These are phyloP conservation scores for Pammene aurita DNA, from an alignment of 2,888 invertebrate genomes.

Conservation along the genomic window DNA sequence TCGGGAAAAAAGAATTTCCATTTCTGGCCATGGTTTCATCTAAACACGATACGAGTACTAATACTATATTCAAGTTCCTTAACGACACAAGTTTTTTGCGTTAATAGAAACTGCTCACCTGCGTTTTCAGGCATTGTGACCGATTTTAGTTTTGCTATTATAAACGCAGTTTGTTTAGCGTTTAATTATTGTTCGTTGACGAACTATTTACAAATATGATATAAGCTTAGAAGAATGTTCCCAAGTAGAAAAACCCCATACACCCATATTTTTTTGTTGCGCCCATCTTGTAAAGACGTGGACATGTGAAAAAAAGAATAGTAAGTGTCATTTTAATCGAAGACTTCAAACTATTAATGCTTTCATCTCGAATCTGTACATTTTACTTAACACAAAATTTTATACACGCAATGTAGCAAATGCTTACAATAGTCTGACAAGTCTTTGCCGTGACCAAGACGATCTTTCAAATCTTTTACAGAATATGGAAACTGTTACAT, in stretches of 20 bases:
- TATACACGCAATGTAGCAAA: not conserved
- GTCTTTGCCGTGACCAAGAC: not conserved
- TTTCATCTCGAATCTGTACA: not conserved
- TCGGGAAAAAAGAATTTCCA: not conserved
- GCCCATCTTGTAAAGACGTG: not conserved
- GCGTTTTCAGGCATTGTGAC: not conserved
- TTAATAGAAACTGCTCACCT: not conserved
- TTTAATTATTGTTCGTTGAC: not conserved
- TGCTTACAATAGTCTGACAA: not conserved
- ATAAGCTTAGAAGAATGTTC: not conserved
- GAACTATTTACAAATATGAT: not conserved
- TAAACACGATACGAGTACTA: not conserved
- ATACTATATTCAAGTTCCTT: not conserved
- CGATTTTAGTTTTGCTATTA: not conserved
- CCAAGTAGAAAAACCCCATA: not conserved
- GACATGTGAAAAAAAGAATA: not conserved
- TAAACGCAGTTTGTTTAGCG: not conserved
- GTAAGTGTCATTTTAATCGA: not conserved
- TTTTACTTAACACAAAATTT: not conserved
- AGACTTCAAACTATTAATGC: not conserved
- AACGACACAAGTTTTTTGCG: not conserved
- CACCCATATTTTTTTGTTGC: slow-evolving; percentile 6
- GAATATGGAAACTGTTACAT: not conserved
- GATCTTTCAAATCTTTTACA: not conserved
- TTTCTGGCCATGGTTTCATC: not conserved